These are phyloP conservation scores for Lepetodrilus schrolli DNA, from an alignment of 2,888 invertebrate genomes.

Conservation along the genomic window DNA sequence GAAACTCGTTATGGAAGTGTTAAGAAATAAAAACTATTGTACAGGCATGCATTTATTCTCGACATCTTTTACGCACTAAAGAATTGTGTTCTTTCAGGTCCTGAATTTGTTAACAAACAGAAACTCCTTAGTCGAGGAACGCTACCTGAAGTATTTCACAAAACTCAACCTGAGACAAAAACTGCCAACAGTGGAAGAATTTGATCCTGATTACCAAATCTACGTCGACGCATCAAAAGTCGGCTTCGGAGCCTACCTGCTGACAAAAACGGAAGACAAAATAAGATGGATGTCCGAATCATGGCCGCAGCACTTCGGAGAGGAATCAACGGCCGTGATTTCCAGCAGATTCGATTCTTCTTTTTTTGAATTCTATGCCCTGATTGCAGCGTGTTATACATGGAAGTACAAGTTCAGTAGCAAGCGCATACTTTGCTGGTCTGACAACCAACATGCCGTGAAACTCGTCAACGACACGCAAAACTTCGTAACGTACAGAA, in stretches of 20 bases:
- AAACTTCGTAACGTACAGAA: too few relatives aligned
- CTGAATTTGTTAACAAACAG: slow-evolving; percentile 35
- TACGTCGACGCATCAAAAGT: slow-evolving; percentile 51
- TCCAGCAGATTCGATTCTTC: slow-evolving; percentile 33
- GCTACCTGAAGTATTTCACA: slow-evolving; percentile 3
- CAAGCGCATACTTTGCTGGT: slow-evolving; percentile 47
- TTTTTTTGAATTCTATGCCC: slow-evolving; percentile 51
- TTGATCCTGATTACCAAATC: slow-evolving; percentile 48
- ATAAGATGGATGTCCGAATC: slow-evolving; percentile 48
- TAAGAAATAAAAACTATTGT: too few relatives aligned
- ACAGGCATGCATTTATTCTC: too few relatives aligned
- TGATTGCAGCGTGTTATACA: slow-evolving; percentile 53
- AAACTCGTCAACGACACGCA: slow-evolving; percentile 46
- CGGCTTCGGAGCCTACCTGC: slow-evolving; percentile 56
- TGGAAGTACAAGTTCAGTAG: slow-evolving; percentile 60
- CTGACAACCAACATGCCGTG: slow-evolving; percentile 43
- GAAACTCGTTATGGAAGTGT: too few relatives aligned
- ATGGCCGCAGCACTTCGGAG: slow-evolving; percentile 41
- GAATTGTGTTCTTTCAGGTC: slow-evolving; percentile 36
- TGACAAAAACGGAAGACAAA: slow-evolving; percentile 37
- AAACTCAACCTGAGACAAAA: not conserved
- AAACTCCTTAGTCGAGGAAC: slow-evolving; percentile 30
- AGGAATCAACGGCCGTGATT: not conserved
- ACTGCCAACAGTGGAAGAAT: slow-evolving; percentile 20
- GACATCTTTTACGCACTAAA: not conserved